Conservation (phyloP, 2,113 vertebrate species). For the Triplophysa rosa region DNA sequence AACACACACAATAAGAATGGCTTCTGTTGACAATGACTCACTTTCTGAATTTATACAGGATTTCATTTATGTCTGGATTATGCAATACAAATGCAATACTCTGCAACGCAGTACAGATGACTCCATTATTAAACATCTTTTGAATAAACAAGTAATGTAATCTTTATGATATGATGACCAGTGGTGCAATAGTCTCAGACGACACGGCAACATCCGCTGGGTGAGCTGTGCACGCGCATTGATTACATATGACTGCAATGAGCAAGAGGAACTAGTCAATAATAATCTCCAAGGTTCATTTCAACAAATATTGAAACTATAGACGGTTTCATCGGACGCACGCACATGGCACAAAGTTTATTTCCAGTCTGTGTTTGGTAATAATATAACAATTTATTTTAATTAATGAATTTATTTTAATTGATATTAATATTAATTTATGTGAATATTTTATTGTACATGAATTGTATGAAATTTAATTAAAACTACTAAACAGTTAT, state of each 20-base stretch:
- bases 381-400: no score
- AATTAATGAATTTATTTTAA: no score
- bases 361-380: no score
- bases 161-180: background rate
- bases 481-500: no score
- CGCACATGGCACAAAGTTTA: no score
- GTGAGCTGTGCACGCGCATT: background rate
- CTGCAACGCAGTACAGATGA: no score
- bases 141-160: background rate
- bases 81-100: background rate
- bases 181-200: background rate
- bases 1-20: background rate
- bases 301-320: background rate
- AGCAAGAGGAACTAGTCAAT: background rate
- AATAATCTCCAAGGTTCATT: background rate
- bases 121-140: no score
- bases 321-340: no score
- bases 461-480: no score
- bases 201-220: background rate
- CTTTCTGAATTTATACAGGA: background rate
- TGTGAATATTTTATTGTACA: no score
- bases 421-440: no score
- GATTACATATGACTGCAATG: background rate
- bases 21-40: background rate
- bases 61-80: background rate